Base-by-base conservation (phyloP, 2,113 vertebrate species). In the Oxygymnocypris stewartii region DNA sequence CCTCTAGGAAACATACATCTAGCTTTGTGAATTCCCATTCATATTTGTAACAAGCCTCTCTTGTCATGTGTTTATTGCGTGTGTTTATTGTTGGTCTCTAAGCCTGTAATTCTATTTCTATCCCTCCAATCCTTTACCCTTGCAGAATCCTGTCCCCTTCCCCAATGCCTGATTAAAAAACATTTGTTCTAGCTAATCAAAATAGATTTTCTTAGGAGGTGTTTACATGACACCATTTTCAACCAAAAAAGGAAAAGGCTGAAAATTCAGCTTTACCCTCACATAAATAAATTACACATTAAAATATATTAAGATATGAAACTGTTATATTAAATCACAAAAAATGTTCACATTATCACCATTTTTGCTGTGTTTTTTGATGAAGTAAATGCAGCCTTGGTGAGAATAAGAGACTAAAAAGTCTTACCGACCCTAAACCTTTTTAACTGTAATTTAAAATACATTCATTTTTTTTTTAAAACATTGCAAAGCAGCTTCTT, bases 81-180 rank as follows among this genome's bases (percentile, higher is more conserved):
- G 31, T 73, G 20, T 73, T 73, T 23, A 37, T 40, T 40, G 57
- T n/a, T 73, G 20, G 18, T 73, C 9, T 40, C 18, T 73, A 40
- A 73, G 69, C 69, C 35, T 73, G 69, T 73, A 37, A 73, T 23
- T 73, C 35, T 73, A 40, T 40, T 73, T 40, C 16, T 40, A 73
- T 73, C 69, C 69, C 69, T 73, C 10, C 69, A 42, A 42, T 23
- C 9, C 35, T 23, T 4, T 23, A 73, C 20, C 69, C 69, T 73
- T 73, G 69, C 69, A 42, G 18, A 73, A 42, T 42, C 18, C 37
- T 42, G 69, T 6, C 69, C 14, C 18, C 20, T 73, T 73, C 1
- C 18, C 23, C 18, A 73, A 11, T 73, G 37, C 18, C 0, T 42
- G 25, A 31, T 67, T 3, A 14, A 67, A 65, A 31, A 67, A 35